Conservation (phyloP, 2,888 invertebrate species). For the Xylota sylvarum region DNA sequence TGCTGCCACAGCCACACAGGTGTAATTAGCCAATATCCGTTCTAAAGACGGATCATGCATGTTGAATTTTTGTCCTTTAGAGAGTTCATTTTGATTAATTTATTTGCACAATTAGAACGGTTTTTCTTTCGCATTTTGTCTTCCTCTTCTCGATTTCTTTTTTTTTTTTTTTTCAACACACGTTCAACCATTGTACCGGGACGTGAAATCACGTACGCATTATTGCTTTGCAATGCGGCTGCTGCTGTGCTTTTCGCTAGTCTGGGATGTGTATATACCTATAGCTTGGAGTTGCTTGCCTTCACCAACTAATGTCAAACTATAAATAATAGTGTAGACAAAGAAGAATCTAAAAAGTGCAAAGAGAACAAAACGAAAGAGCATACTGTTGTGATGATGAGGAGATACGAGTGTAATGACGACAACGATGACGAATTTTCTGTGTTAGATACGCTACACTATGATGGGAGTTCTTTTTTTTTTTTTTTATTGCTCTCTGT, state of each 20-base stretch:
- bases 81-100: constrained; percentile 33
- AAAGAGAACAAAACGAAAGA: constrained; percentile 29
- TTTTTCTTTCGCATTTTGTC: constrained; percentile 21
- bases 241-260: not conserved
- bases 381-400: not conserved
- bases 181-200: constrained; percentile 56
- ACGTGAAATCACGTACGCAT: constrained; percentile 73
- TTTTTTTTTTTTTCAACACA: constrained; percentile 16
- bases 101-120: constrained; percentile 63
- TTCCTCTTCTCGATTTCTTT: constrained; percentile 5
- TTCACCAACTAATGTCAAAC: constrained; percentile 75
- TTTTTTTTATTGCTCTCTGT: constrained; percentile 1
- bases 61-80: not conserved
- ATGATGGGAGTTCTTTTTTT: constrained; percentile 10
- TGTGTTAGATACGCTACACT: constrained; percentile 14
- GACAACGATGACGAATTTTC: constrained; percentile 24
- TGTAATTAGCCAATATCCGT: constrained; percentile 73
- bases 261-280: constrained; percentile 1
- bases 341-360: constrained; percentile 32
- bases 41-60: not conserved
- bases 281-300: constrained; percentile 60
- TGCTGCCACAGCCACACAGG: constrained; percentile 46
- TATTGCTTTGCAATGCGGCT: not conserved
- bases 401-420: not conserved
- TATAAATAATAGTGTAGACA: constrained; percentile 60